Conservation (phyloP, 1,140 invertebrate genomes). For the Piezodorus guildinii region DNA sequence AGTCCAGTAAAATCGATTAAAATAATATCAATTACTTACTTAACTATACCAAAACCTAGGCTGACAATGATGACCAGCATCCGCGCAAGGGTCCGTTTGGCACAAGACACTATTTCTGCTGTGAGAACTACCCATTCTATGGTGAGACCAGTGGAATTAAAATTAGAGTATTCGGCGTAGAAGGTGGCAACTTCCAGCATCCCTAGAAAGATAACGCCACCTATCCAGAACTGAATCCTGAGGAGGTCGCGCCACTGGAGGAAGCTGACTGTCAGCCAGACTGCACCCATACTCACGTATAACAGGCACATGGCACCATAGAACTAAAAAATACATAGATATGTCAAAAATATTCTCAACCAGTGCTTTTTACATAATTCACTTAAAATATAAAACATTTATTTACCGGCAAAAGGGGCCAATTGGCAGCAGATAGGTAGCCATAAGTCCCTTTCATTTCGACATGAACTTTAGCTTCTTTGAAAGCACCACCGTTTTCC, state of each 20-base stretch:
- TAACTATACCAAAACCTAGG: conserved; percentile 89
- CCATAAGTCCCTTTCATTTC: conserved; percentile 53
- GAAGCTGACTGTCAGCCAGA: conserved; percentile 74
- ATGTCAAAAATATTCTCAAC: no score
- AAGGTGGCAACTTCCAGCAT: conserved; percentile 79
- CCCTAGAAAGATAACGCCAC: conserved; percentile 74
- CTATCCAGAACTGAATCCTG: conserved; percentile 93
- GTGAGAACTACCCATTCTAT: conserved; percentile 51
- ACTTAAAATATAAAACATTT: conserved; percentile 7
- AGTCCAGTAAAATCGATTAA: no score
- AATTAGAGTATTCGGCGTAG: conserved; percentile 74
- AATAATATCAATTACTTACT: conserved; percentile 63
- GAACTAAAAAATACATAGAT: conserved; percentile 55
- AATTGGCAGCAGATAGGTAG: conserved; percentile 62
- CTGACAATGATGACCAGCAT: conserved; percentile 91
- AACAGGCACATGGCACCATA: conserved; percentile 83
- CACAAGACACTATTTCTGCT: conserved; percentile 79
- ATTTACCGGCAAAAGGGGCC: conserved; percentile 53
- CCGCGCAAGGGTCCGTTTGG: conserved; percentile 77
- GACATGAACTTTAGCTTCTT: conserved; percentile 42
- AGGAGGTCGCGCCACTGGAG: conserved; percentile 81
- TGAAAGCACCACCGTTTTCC: conserved; percentile 30
- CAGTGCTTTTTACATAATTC: no score
- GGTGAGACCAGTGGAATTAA: conserved; percentile 60
- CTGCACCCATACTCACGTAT: conserved; percentile 69